phyloP scores from a whole-genome alignment of 2,797 vertebrate species.

The Aeoliscus strigatus region DNA sequence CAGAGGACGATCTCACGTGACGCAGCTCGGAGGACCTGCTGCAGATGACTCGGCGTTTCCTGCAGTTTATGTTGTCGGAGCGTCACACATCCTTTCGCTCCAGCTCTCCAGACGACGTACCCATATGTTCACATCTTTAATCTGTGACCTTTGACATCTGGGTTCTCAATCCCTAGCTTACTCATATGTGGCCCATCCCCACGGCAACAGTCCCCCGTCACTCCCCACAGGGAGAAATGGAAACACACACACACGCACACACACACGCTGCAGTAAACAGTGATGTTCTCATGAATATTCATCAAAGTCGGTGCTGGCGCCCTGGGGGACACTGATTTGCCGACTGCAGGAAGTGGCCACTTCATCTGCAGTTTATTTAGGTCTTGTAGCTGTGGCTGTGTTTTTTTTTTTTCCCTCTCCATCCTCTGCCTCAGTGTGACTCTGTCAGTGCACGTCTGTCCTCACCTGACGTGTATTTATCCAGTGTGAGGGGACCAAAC shows the following conservation, averaged over 20 bases:
- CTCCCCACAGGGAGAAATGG: slow-evolving; percentile 9
- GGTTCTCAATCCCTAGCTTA: slow-evolving; percentile 11
- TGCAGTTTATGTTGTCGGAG: too few species aligned
- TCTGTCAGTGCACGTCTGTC: slow-evolving; percentile 12
- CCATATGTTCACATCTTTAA: slow-evolving; percentile 31
- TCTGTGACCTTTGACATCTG: slow-evolving; percentile 32
- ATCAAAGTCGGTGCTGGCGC: slow-evolving; percentile 34
- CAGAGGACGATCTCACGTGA: too few species aligned
- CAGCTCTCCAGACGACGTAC: not conserved
- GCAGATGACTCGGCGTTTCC: too few species aligned
- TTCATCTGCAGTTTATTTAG: slow-evolving; percentile 45
- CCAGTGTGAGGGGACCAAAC: not conserved
- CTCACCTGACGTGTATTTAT: slow-evolving; percentile 9
- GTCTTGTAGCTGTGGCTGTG: slow-evolving; percentile 1
- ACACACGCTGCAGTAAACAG: slow-evolving; percentile 24
- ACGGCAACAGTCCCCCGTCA: slow-evolving; percentile 14
- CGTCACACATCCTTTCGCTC: too few species aligned
- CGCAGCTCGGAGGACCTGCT: too few species aligned
- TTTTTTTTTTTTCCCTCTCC: too few species aligned
- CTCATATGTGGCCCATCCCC: slow-evolving; percentile 26
- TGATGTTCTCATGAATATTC: slow-evolving; percentile 61
- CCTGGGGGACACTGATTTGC: slow-evolving; percentile 30
- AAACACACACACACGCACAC: slow-evolving; percentile 9
- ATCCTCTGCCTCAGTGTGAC: not conserved
- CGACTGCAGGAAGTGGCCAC: slow-evolving; percentile 38